Evolutionary conservation across 2,888 invertebrate genomes (phyloP), one percentile per base, ranked within the genome.

Genomic region (Epinotia bilunana): DNA sequence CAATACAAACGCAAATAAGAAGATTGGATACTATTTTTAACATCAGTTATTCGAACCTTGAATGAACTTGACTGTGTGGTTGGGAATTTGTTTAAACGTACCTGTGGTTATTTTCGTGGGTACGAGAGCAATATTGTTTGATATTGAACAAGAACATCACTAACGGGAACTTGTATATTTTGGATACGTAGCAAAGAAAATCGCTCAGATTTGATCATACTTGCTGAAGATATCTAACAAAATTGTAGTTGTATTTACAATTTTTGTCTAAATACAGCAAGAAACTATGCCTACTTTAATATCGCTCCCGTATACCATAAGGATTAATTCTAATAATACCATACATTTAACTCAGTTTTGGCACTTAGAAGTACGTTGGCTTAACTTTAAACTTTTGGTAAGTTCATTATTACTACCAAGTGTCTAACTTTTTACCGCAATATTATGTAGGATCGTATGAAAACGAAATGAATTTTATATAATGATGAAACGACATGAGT

Each of bases 401-500:
- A 33, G 33, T 33, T 33, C 33, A 33, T 39, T 53, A 33, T 39
- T 53, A n/a, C 7, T 67, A 73, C 23, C 43, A 7, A 39, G 18
- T 28, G 39, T 69, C 62, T 55, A 62, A 39, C 46, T 39, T 28
- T 49, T 28, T 69, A 63, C 68, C 57, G 62, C 46, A 46, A 67
- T 55, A 58, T 74, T 28, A 23, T 28, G 43, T 33, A 23, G 23
- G 28, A 55, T 63, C 39, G 61, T 60, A 74, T 63, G 69, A 80
- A 77, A 74, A 81, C 78, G 79, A 80, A 82, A 84, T 82, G 83
- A 79, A 57, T 53, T 74, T 74, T 71, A 71, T 72, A 80, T 76
- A 78, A 72, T 80, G 79, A 79, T 71, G 80, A 82, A 82, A 81
- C 73, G n/a, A 65, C 57, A 74, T 88, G 87, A 87, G 77, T 88